Evolutionary conservation across 1,140 invertebrate species (phyloP), one percentile per base, ranked within the genome.

Genomic region (Rhopalosiphum padi): DNA sequence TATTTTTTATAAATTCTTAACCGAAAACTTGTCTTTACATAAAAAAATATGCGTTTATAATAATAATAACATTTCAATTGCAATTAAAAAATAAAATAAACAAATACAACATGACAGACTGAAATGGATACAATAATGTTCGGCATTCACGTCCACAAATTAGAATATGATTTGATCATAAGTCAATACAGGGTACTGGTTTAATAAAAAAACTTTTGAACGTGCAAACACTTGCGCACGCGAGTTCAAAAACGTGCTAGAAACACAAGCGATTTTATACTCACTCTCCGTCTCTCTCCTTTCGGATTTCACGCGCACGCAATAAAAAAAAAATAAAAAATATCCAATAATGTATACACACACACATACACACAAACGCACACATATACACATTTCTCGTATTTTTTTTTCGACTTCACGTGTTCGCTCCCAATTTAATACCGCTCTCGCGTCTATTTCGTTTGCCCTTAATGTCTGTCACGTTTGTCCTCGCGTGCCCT

Each of bases 401-500:
- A 53, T 51, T 88, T 89, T 53, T 53, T 89, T 89, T 89, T 55
- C 51, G 5, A 55, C 88, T 89, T 89, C 48, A 53, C 88, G 88
- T 55, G 88, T 89, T 89, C 9, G 51, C 51, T 89, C 88, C 48
- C 51, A 53, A 88, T 88, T 48, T 48, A 48, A 88, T 30, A 37
- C 51, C 21, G 9, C 85, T 41, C 87, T n/a, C 51, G n/a, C 48
- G 48, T 53, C 48, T 89, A 90, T 91, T 68, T 43, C 41, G 60
- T 92, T 92, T 83, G 68, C 46, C 91, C 91, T 92, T 92, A 92
- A 92, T 92, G 91, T 92, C 68, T 83, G 91, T 92, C 91, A 92
- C 91, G 91, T 92, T 83, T 46, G 91, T 92, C 46, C 91, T 82
- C 22, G 68, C 68, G 77, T 83, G 91, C 60, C 68, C 90, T n/a